Conservation (phyloP, 2,113 vertebrate species). For the Mirounga angustirostris region DNA sequence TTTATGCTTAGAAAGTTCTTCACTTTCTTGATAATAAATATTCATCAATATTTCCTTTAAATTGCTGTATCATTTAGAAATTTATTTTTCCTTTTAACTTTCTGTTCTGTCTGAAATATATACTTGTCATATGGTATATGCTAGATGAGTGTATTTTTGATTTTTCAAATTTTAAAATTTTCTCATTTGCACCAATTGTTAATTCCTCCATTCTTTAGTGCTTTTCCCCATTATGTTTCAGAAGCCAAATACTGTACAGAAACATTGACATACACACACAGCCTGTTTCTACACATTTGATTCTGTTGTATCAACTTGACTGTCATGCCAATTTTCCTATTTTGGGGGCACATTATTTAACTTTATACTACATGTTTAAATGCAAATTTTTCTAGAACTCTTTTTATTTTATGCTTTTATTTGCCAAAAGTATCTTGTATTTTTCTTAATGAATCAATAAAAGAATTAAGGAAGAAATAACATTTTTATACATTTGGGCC, state of each 20-base stretch:
- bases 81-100: conserved; percentile 1
- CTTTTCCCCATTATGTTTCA: background rate
- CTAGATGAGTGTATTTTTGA: background rate
- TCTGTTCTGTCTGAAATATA: background rate
- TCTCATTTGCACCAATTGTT: background rate
- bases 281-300: background rate
- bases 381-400: background rate
- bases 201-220: background rate
- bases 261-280: background rate
- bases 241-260: background rate
- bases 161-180: background rate
- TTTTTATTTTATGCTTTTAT: background rate
- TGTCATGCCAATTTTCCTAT: background rate
- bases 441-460: background rate
- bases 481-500: background rate
- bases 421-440: background rate
- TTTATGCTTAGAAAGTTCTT: background rate
- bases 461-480: background rate
- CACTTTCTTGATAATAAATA: background rate
- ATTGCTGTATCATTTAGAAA: background rate
- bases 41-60: background rate
- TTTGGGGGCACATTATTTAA: background rate
- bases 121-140: background rate
- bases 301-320: background rate
- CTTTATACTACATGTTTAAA: background rate